Evolutionary conservation across 2,113 vertebrate genomes (phyloP), one percentile per base, ranked within the genome.

Genomic region (Sylvicapra grimmia): DNA sequence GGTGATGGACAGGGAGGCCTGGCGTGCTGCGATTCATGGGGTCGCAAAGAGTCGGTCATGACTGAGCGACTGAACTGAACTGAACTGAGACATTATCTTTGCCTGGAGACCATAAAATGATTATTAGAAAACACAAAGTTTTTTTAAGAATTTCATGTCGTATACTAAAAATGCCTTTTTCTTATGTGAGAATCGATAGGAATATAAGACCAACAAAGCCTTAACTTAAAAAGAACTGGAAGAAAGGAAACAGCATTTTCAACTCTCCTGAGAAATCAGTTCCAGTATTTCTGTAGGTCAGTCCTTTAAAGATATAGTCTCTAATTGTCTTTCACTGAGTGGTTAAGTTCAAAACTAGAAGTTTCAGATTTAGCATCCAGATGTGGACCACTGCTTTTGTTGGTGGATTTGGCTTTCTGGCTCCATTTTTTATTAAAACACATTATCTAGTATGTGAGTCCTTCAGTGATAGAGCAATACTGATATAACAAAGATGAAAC

Each of bases 401-500:
- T 96, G 4, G 19, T 94, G 31, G 27, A 87, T 65, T 93, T 92
- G 77, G 33, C 44, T 94, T 97, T 84, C 23, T 85, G 47, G 5
- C 25, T 82, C 5, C 6, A 82, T 40, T 97, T 93, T 88, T 93
- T 8, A 93, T 91, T 96, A 96, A 95, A 93, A 5, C 13, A 95
- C 9, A 84, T 96, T 97, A 93, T 88, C 33, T 92, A 15, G 29
- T 96, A 65, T 93, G 61, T 79, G 53, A 93, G 79, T 79, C 58
- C 31, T 90, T 93, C 2, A 1, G 49, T 65, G 56, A 92, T 58
- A 95, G 10, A 92, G 23, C 18, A 61, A 84, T 96, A 75, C 56
- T 96, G 72, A 90, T 93, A 49, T 40, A 94, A 89, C 29, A 16
- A 96, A 86, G 44, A 94, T 94, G 82, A 96, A 97, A 95, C 49